Base-by-base conservation (phyloP, 2,797 vertebrate genomes). In the Furcifer pardalis region DNA sequence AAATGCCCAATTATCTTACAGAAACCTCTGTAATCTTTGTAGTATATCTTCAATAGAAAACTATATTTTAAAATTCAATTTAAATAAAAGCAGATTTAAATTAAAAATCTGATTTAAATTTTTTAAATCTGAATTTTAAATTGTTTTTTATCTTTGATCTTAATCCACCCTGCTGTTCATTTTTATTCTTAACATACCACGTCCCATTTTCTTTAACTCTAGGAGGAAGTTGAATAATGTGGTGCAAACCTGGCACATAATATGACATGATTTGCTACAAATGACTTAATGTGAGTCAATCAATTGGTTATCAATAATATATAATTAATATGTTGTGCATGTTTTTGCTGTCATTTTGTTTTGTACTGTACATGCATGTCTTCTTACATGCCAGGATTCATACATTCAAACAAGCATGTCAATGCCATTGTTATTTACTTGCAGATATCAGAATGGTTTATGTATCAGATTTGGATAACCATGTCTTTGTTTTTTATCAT, bases 191-290 rank as follows among this genome's bases (percentile, higher is more conserved):
- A 79, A 66, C 15, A 13, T 65, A 9, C 7, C 65, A 23, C 75
- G 15, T 62, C 37, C 68, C 30, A 42, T 79, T 72, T 52, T 75
- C 27, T 42, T 84, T 84, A 84, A 87, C 59, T 72, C 65, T 27
- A 71, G 90, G 84, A 25, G 75, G 75, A 91, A 91, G 87, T 90
- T 77, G 85, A 92, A 90, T 77, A 84, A 92, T 91, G 92, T 42
- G 59, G 62, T 89, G 71, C 92, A 92, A n/a, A 84, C 84, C 83
- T 77, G 52, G 60, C 77, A 89, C 89, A 88, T 90, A 21, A 91
- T 56, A 79, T 83, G 77, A 63, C 71, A 83, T 87, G 86, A 59
- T 87, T 84, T 84, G 74, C 77, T 9, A 87, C 37, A 77, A 42
- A 37, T 77, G 66, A 66, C 60, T 81, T 87, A 52, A 81, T 84